These are phyloP conservation scores for Hippocampus mohnikei DNA, from an alignment of 2,113 vertebrate genomes.

Conservation along the genomic window DNA sequence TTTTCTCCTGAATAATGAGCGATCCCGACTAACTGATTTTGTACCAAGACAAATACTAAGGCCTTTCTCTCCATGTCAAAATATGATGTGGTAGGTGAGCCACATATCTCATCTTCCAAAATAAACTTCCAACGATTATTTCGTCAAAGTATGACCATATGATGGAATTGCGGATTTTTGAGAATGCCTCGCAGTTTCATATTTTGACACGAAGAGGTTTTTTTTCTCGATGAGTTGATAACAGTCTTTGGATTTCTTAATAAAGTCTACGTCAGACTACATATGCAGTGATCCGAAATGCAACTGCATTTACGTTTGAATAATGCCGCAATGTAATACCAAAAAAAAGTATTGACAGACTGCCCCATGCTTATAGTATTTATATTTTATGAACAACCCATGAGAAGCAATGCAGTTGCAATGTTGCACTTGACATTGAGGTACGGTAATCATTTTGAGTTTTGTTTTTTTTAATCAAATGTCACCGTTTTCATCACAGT, in stretches of 20 bases:
- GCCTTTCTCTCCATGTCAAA: not conserved
- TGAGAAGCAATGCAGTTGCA: too few relatives aligned
- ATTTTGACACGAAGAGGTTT: not conserved
- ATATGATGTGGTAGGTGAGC: not conserved
- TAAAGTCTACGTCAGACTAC: conserved; percentile 44
- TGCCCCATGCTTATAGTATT: too few relatives aligned
- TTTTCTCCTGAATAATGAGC: conserved; percentile 37
- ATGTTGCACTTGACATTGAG: too few relatives aligned
- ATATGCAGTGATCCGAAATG: not conserved
- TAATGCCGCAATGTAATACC: too few relatives aligned
- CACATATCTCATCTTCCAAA: not conserved
- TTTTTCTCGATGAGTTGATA: not conserved
- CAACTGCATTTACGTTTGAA: too few relatives aligned
- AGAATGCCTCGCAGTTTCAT: conserved; percentile 16
- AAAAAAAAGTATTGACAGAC: too few relatives aligned
- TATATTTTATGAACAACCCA: too few relatives aligned
- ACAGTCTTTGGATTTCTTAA: not conserved
- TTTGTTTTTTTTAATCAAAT: too few relatives aligned
- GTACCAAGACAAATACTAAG: not conserved
- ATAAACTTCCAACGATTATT: not conserved
- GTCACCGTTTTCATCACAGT: too few relatives aligned
- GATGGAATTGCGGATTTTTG: not conserved
- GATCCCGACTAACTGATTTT: conserved; percentile 5
- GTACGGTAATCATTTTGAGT: too few relatives aligned
- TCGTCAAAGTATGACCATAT: not conserved